Evolutionary conservation across 2,888 invertebrate species (phyloP).

Genomic region (Eudemis profundana): DNA sequence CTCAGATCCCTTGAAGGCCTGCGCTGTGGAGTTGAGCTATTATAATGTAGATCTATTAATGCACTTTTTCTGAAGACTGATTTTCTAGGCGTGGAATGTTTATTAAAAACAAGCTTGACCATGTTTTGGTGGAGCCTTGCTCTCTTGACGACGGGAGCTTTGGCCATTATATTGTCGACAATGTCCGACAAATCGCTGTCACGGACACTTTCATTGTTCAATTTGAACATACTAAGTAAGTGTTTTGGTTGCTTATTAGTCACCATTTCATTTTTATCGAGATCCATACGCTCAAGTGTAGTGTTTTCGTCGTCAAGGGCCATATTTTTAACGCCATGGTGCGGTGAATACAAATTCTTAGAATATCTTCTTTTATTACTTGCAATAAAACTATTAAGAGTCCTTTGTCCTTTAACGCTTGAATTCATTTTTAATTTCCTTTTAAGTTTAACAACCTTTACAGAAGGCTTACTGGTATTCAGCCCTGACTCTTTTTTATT

Average conservation of each 20-base stretch:
- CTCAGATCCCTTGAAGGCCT: slow-evolving; percentile 60
- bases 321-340: slow-evolving; percentile 62
- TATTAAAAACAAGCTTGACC: slow-evolving; percentile 69
- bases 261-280: slow-evolving; percentile 50
- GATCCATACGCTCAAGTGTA: slow-evolving; percentile 13
- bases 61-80: slow-evolving; percentile 55
- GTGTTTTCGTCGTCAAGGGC: slow-evolving; percentile 53
- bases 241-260: slow-evolving; percentile 51
- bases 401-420: slow-evolving; percentile 67
- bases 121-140: slow-evolving; percentile 69
- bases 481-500: slow-evolving; percentile 51
- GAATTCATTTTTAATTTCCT: slow-evolving; percentile 67
- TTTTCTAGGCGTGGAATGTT: slow-evolving; percentile 63
- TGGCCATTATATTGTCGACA: slow-evolving; percentile 70
- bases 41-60: slow-evolving; percentile 58
- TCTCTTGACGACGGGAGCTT: slow-evolving; percentile 61
- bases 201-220: slow-evolving; percentile 54
- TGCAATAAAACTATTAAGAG: slow-evolving; percentile 72
- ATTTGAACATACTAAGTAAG: slow-evolving; percentile 63
- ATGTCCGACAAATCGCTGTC: slow-evolving; percentile 72
- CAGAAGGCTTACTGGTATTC: slow-evolving; percentile 65
- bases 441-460: slow-evolving; percentile 75
- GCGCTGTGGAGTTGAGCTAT: slow-evolving; percentile 74
- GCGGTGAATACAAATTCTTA: slow-evolving; percentile 54
- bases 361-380: slow-evolving; percentile 65